A percentile compares a stretch with the other conserved stretches of the same genome.
phyloP scores from a whole-genome alignment of 1,140 invertebrate species.

The Drosophila sp. region DNA sequence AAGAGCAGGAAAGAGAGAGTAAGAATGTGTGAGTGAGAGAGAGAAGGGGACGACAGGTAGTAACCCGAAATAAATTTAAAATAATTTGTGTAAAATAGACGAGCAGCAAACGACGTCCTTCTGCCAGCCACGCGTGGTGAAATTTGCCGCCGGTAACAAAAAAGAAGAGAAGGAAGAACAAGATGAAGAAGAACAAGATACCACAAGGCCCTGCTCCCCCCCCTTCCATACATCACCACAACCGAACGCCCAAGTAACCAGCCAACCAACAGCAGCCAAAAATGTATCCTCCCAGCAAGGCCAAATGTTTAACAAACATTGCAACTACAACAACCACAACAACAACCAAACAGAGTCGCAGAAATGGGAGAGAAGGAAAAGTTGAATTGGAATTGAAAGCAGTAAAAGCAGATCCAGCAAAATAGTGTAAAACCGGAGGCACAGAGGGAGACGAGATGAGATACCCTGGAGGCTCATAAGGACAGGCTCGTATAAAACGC shows the following conservation, averaged over 20 bases:
- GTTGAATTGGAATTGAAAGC: constrained; percentile 8
- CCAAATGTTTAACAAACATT: constrained; percentile 65
- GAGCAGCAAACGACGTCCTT: constrained; percentile 46
- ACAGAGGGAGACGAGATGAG: background rate
- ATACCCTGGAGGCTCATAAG: constrained; percentile 71
- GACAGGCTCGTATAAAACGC: constrained; percentile 63
- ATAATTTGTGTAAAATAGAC: constrained; percentile 80
- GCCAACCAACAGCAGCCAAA: constrained; percentile 49
- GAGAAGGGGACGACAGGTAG: constrained; percentile 47
- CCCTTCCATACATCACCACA: constrained; percentile 6
- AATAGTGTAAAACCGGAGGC: background rate
- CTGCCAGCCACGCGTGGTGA: constrained; percentile 49
- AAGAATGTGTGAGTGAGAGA: background rate
- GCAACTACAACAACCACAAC: constrained; percentile 10
- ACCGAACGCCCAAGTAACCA: constrained; percentile 13
- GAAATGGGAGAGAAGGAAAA: background rate
- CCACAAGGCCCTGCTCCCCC: constrained; percentile 21
- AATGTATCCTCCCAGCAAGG: constrained; percentile 58
- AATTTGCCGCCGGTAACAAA: constrained; percentile 60
- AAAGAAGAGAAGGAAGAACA: constrained; percentile 32
- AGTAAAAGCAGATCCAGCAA: background rate
- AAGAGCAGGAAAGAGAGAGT: background rate
- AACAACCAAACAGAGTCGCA: background rate
- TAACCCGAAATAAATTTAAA: constrained; percentile 78
- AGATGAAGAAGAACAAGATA: constrained; percentile 19